Evolutionary conservation across 92 coral and sea anemone species (phyloP).

Genomic region (Actinostola sp.): DNA sequence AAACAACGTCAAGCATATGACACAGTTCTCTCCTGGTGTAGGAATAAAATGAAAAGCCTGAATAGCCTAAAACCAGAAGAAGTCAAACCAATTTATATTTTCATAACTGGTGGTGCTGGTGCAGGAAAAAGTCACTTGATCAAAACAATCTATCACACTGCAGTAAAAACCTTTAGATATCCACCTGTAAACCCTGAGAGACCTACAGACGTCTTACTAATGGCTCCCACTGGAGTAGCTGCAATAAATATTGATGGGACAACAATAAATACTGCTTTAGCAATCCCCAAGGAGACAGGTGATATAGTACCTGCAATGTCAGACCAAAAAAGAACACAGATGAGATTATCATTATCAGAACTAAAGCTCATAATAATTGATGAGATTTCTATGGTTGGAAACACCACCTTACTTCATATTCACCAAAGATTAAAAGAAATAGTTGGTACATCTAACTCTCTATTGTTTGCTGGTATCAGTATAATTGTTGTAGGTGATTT

Average conservation of each 20-base stretch:
- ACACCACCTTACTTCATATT: slow-evolving; percentile 58
- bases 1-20: slow-evolving; percentile 54
- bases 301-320: no score
- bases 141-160: slow-evolving; percentile 58
- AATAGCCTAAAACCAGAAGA: slow-evolving; percentile 51
- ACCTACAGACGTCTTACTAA: no score
- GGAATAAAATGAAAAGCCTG: slow-evolving; percentile 57
- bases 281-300: no score
- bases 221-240: no score
- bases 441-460: no score
- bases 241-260: no score
- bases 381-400: slow-evolving; percentile 64
- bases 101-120: slow-evolving; percentile 75
- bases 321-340: no score
- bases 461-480: slow-evolving; percentile 66
- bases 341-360: no score
- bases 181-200: slow-evolving; percentile 49
- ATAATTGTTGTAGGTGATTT: slow-evolving; percentile 57
- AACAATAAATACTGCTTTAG: no score
- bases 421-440: no score
- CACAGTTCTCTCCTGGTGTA: slow-evolving; percentile 50
- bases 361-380: slow-evolving; percentile 45
- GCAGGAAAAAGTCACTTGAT: slow-evolving; percentile 71
- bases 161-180: slow-evolving; percentile 62
- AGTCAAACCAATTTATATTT: slow-evolving; percentile 54